Evolutionary conservation across 64 coral and sea anemone genomes (phyloP), one percentile per base, ranked within the genome.

Genomic region (Dendrophyllia cribrosa): DNA sequence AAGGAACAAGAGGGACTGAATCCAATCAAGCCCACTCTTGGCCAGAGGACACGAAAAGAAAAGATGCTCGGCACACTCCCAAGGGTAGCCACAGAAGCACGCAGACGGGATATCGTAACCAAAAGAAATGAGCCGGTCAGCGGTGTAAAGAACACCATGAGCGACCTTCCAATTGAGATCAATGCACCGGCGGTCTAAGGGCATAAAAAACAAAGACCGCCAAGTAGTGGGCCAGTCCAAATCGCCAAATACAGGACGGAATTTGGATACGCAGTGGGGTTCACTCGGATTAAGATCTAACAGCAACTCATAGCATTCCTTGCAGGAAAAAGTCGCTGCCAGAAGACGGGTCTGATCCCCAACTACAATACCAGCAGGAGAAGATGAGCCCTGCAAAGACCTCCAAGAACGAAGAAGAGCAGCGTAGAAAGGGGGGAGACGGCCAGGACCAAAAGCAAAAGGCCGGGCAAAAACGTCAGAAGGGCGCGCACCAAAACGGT

Each of bases 81-180:
- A 3, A 0, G 43, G 16, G 2, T 4, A 14, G 4, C 48, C 50
- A 5, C 76, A 78, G 12, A 70, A 26, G 3, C 22, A 70, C 20
- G 20, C 20, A 3, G 9, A 10, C 4, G 20, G 67, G 2, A 70
- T 1, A 24, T 20, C 3, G 0, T 3, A 70, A 2, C 67, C 67
- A 10, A 70, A 70, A 26, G 67, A 70, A 20, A 49, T 3, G 4
- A 78, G 48, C 3, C 76, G 76, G 10, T 78, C 14, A 1, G 21
- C 48, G 12, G 47, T 78, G 47, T 78, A 78, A 0, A 78, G 15
- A 0, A 78, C 76, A 8, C 50, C 76, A 0, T 78, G 76, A 0
- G 76, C 76, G 2, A 78, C 48, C 23, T 78, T 78, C 76, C 76
- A 78, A 46, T 25, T 16, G n/a, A 78, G 76, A 3, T 78, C 76